These are phyloP conservation scores for Caenorhabditis sulstoni DNA, from an alignment of 2,888 invertebrate species.

Conservation along the genomic window DNA sequence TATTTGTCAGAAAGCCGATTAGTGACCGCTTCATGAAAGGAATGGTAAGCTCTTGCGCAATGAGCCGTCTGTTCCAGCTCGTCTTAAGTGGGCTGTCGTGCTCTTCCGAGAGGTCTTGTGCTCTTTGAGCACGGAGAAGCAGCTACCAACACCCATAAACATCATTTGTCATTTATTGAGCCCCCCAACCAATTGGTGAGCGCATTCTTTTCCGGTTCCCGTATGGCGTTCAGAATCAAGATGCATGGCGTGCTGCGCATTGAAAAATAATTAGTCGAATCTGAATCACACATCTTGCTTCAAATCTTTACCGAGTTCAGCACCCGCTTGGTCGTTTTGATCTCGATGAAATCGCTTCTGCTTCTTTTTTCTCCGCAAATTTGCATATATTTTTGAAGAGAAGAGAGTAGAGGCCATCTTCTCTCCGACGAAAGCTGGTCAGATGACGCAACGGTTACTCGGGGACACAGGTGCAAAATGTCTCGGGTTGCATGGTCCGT, in stretches of 20 bases:
- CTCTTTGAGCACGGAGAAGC: slow-evolving; percentile 12
- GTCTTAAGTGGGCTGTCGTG: slow-evolving; percentile 38
- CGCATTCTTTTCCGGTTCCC: slow-evolving; percentile 46
- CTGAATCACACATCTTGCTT: neutral
- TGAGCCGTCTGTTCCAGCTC: slow-evolving; percentile 51
- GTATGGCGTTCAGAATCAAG: slow-evolving; percentile 48
- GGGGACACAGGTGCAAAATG: neutral
- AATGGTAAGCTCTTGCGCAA: slow-evolving; percentile 26
- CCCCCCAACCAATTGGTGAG: slow-evolving; percentile 52
- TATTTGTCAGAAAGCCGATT: slow-evolving; percentile 43
- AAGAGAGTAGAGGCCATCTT: too few relatives aligned
- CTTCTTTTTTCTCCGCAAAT: too few relatives aligned
- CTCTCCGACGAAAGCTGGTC: neutral
- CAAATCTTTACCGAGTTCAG: neutral
- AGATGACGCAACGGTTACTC: neutral
- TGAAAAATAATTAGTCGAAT: slow-evolving; percentile 39
- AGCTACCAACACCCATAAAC: slow-evolving; percentile 55
- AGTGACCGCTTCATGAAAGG: slow-evolving; percentile 27
- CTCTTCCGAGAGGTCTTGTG: slow-evolving; percentile 29
- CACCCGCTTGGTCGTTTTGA: too few relatives aligned
- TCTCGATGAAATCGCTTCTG: too few relatives aligned
- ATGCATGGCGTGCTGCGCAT: neutral
- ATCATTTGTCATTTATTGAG: slow-evolving; percentile 61
- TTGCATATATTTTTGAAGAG: too few relatives aligned
- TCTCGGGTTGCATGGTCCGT: too few relatives aligned